Evolutionary conservation across 2,113 vertebrate genomes (phyloP), one percentile per base, ranked within the genome.

Genomic region (Melanerpes formicivorus): DNA sequence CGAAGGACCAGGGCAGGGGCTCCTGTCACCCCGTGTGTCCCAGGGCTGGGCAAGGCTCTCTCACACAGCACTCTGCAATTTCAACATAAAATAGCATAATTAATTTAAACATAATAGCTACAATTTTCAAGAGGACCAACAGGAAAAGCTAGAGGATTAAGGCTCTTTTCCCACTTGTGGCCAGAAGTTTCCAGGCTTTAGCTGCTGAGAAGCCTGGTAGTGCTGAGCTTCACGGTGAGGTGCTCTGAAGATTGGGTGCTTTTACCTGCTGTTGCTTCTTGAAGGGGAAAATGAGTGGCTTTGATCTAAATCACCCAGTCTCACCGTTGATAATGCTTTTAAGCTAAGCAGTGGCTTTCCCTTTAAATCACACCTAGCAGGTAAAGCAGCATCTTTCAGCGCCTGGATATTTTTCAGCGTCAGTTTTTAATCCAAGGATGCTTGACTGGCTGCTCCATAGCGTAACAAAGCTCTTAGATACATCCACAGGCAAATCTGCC

Each of bases 81-180:
- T 63, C 23, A 2, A 30, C 34, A 52, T 55, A 92, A 95, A 90
- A 75, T 0, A 73, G 30, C 65, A 21, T 81, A 58, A 95, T 95
- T 96, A 90, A 95, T 90, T 94, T 94, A 78, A 87, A 56, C 66
- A 29, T 73, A 86, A 95, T 88, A 84, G 80, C 74, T 88, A 79
- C 80, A 70, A 73, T 95, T 95, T 94, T 73, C 80, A 59, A 73
- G 63, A 30, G 21, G 40, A 48, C 62, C 70, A 65, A 56, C 18
- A 21, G 2, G 59, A 73, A 91, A 77, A 7, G 50, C 44, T 37
- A 2, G 55, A 7, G 65, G 50, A 48, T 44, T 32, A 46, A 84
- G 55, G 50, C 10, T 75, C n/a, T 54, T 2, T 0, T 10, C 44
- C 21, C 18, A 23, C 34, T 69, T 29, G 10, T 48, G 66, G 71